Conservation (phyloP, 2,888 invertebrate genomes). For the Leptopilina syphax region DNA sequence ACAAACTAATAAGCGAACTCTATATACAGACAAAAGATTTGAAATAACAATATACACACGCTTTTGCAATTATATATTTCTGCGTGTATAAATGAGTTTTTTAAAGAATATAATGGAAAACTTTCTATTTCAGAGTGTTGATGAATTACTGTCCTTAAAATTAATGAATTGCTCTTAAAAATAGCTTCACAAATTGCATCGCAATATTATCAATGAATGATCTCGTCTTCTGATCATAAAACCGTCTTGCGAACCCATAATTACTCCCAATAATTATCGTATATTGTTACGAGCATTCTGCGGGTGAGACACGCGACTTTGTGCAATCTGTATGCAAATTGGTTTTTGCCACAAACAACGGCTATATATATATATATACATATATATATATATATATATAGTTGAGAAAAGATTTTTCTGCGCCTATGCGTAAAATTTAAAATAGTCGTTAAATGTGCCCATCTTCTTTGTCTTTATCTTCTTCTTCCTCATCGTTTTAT, state of each 20-base stretch:
- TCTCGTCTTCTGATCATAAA: slow-evolving; percentile 20
- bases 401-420: background rate
- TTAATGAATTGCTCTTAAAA: slow-evolving; percentile 5
- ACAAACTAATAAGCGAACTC: no score
- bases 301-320: slow-evolving; percentile 33
- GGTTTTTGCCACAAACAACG: slow-evolving; percentile 19
- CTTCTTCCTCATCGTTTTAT: background rate
- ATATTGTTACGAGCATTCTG: slow-evolving; percentile 28
- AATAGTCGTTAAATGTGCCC: background rate
- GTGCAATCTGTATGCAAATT: slow-evolving; percentile 38
- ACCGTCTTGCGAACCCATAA: slow-evolving; percentile 23
- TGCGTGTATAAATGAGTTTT: no score
- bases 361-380: background rate
- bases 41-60: no score
- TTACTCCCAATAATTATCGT: slow-evolving; percentile 34
- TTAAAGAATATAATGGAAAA: no score
- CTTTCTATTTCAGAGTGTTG: no score
- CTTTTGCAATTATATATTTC: no score
- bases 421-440: background rate
- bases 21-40: no score
- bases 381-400: background rate
- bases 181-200: slow-evolving; percentile 15
- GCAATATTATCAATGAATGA: slow-evolving; percentile 16
- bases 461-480: background rate
- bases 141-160: background rate